phyloP scores from a whole-genome alignment of 2,888 invertebrate genomes.

The Hemithea aestivaria region DNA sequence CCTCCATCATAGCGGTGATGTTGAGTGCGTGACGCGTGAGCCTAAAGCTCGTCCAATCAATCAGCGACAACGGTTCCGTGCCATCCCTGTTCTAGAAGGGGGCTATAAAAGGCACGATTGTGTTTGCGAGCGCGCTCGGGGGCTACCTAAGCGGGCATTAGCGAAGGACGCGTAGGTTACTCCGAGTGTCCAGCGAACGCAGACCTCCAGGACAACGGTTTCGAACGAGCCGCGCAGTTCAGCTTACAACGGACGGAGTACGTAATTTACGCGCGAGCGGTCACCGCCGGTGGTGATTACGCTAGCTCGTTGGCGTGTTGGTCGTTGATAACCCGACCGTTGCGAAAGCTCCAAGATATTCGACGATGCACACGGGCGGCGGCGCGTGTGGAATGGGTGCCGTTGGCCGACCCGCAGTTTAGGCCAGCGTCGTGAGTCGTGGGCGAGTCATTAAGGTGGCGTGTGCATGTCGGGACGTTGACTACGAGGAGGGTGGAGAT shows the following conservation, averaged over 20 bases:
- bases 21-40: slow-evolving; percentile 7
- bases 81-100: slow-evolving; percentile 48
- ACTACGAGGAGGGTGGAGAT: slow-evolving; percentile 41
- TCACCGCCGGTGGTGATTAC: slow-evolving; percentile 71
- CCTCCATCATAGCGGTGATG: neutral
- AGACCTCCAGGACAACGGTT: slow-evolving; percentile 33
- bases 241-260: slow-evolving; percentile 39
- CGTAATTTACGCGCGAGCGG: slow-evolving; percentile 76
- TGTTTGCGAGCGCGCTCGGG: slow-evolving; percentile 62
- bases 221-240: slow-evolving; percentile 34
- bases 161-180: slow-evolving; percentile 65
- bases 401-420: slow-evolving; percentile 41
- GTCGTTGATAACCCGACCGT: slow-evolving; percentile 59
- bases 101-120: slow-evolving; percentile 64
- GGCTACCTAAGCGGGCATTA: slow-evolving; percentile 70
- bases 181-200: slow-evolving; percentile 38
- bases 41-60: slow-evolving; percentile 47
- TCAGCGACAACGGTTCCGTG: slow-evolving; percentile 48
- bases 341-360: slow-evolving; percentile 41
- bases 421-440: slow-evolving; percentile 45
- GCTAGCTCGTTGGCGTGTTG: slow-evolving; percentile 62
- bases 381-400: slow-evolving; percentile 34
- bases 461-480: slow-evolving; percentile 54
- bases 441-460: slow-evolving; percentile 62
- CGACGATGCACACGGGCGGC: slow-evolving; percentile 24